Evolutionary conservation across 2,797 vertebrate species (phyloP), one percentile per base, ranked within the genome.

Genomic region (Falco cherrug): DNA sequence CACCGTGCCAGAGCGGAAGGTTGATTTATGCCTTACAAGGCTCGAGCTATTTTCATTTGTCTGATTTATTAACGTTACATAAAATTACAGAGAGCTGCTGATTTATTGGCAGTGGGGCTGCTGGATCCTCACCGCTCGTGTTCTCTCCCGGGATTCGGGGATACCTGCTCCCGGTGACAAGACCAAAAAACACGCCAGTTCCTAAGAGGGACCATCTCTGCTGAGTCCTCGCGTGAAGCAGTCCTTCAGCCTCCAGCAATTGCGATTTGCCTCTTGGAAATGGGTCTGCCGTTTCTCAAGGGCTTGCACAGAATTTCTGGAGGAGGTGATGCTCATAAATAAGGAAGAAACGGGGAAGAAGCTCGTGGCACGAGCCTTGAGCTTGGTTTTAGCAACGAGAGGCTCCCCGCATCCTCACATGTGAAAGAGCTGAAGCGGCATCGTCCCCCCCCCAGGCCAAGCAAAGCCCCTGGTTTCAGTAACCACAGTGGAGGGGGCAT

Each of bases 21-120:
- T 39, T 94, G 94, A 95, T 96, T 92, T 89, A 93, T 15, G 69
- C 71, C 76, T 65, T 67, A 64, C 90, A 26, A 89, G 90, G 82
- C 88, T 81, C 7, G 11, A 86, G 94, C 94, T 92, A 93, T 96
- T 97, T 95, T 96, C 93, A 95, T 88, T 90, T 96, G 70, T 74
- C 90, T 92, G 93, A 89, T 97, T 95, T 97, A 96, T 94, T 87
- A 83, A 89, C 13, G 16, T 89, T 74, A 70, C 90, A 88, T 54
- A 84, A 93, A 96, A 86, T 92, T 84, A 94, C 74, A 4, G 84
- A 25, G 87, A 59, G 77, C 51, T 13, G n/a, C 68, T 92, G 90
- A 93, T 95, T 93, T 93, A 87, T n/a, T 33, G 26, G 29, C 7
- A 0, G 15, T 1, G 4, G 29, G 29, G 84, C 48, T 22, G 63